Base-by-base conservation (phyloP, 2,113 vertebrate species). In the Mustelus asterias region DNA sequence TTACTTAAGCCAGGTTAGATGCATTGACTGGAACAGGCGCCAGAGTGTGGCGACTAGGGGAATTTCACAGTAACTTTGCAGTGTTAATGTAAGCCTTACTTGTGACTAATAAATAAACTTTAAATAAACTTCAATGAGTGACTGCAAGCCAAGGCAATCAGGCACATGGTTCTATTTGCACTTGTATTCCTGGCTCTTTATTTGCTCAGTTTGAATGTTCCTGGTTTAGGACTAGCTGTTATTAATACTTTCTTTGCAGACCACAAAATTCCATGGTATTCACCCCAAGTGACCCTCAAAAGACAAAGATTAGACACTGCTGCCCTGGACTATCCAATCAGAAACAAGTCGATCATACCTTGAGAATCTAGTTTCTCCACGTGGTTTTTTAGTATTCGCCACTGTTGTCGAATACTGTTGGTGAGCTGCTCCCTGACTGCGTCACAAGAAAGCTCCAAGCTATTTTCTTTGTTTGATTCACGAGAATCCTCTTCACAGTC, bases 361-460 rank as follows among this genome's bases (percentile, higher is more conserved):
- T 99, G 98, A 96, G 98, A 98, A 97, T 99, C 99, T 72, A 99
- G 97, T 96, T 98, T 98, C 96, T 99, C 98, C 96, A 99, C 98
- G 0, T 99, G 99, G 96, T 96, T 99, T 97, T 98, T 99, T 96
- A 99, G 96, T 97, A 98, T 99, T 96, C 99, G 98, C 99, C 99
- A 99, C 96, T 99, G 99, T 96, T 98, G 99, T 3, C 99, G 98
- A 97, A 99, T 99, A 97, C 99, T 99, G 97, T 99, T 99, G 90
- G 98, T 98, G 89, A 99, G 98, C 96, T 99, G 98, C 76, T 99
- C 99, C 76, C 98, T 97, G 4, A 98, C 99, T 2, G 98, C 98
- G 96, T 99, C 99, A 97, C 99, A 99, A 0, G 98, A 98, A 63
- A 99, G 98, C 97, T 99, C 99, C 97, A 99, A 98, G 63, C 97